phyloP scores from a whole-genome alignment of 2,888 invertebrate species.

The Thymelicus sylvestris region DNA sequence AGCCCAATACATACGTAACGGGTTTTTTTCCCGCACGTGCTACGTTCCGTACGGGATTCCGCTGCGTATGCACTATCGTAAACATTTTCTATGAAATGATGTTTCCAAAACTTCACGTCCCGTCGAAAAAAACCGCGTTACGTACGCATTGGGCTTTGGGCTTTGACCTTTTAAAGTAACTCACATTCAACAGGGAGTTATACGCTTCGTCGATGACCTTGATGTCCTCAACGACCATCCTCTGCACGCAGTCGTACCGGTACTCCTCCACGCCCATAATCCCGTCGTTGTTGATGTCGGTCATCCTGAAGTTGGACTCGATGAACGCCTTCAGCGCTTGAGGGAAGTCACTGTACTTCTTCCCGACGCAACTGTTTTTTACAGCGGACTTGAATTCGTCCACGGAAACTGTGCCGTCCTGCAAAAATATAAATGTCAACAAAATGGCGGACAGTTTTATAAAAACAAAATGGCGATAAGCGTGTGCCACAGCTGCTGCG shows the following conservation, averaged over 20 bases:
- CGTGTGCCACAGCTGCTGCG: conserved; percentile 46
- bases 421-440: conserved; percentile 45
- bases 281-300: conserved; percentile 92
- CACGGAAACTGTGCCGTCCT: conserved; percentile 93
- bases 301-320: conserved; percentile 92
- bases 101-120: too few species aligned
- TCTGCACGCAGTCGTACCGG: conserved; percentile 92
- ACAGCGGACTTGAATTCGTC: conserved; percentile 93
- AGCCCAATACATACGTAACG: too few species aligned
- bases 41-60: too few species aligned
- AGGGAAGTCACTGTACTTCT: conserved; percentile 91
- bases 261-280: conserved; percentile 92
- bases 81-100: too few species aligned
- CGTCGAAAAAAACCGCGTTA: too few species aligned
- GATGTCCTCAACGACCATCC: conserved; percentile 91
- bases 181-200: conserved; percentile 90
- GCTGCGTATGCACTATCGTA: too few species aligned
- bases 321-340: conserved; percentile 95
- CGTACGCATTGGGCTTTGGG: too few species aligned
- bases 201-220: conserved; percentile 91
- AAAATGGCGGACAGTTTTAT: conserved; percentile 36
- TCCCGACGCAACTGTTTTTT: conserved; percentile 91
- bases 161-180: conserved; percentile 64
- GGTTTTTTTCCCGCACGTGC: too few species aligned
- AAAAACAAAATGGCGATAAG: conserved; percentile 52